Base-by-base conservation (phyloP, 1,140 invertebrate genomes). In the Drosophila oshimai region DNA sequence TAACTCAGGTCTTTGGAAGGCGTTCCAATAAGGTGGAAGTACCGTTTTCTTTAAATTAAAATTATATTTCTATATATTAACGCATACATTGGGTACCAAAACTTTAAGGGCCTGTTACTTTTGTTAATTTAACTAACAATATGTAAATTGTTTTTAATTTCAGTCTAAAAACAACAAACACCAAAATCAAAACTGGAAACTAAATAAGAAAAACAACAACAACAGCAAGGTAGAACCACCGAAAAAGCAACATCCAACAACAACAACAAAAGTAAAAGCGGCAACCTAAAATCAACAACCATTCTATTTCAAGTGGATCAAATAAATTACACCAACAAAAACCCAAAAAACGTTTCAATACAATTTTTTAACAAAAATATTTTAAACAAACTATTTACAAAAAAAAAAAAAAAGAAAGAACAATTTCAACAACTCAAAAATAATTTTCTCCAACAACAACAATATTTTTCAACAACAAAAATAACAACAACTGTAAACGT, bases 221-320 rank as follows among this genome's bases (percentile, higher is more conserved):
- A 64, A 44, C 24, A 45, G 50, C 58, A 65, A 15, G 72, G 55
- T 47, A 54, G 46, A 46, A 71, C 75, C 72, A 73, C 47, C 41
- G 41, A 44, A 44, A 17, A 62, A 45, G 6, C 37, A 61, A 24
- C 4, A 64, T 6, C 20, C 37, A 61, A 24, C 4, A 64, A 9
- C 20, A 53, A 36, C 4, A 39, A 44, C 13, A 45, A 62, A 20
- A 15, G 41, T 28, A 70, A 50, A 37, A 55, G 44, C 68, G 39
- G 18, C 18, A 73, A 44, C 44, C 58, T 6, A 37, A 50, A 28
- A 58, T 24, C 22, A 44, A 24, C 39, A 44, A 13, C 20, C 39
- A 44, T n/a, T n/a, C n/a, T n/a, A n/a, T n/a, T n/a, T 36, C 4
- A 29, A 29, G n/a, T n/a, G n/a, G n/a, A n/a, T n/a, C n/a, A n/a